Evolutionary conservation across 2,113 vertebrate genomes (phyloP), one percentile per base, ranked within the genome.

Genomic region (Myotis davidii): DNA sequence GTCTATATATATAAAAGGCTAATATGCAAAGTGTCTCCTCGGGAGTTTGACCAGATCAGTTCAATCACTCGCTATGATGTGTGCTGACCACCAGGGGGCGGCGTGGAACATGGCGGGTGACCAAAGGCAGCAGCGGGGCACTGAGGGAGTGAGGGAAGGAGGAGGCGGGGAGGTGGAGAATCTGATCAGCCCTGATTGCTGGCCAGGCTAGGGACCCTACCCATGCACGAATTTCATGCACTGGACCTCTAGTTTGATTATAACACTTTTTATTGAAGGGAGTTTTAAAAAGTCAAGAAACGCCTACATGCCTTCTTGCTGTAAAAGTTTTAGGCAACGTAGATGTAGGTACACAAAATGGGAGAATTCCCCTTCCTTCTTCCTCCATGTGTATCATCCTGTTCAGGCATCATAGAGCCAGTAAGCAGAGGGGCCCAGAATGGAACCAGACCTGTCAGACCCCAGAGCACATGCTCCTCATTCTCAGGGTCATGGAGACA

Each of bases 341-440:
- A 65, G 67, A 27, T 32, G n/a, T 61, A 50, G 64, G 48, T 27
- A 65, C 64, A 64, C 39, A 61, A 54, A 70, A 74, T 27, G 18
- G 70, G 56, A 42, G 12, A 61, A 11, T 20, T 27, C 12, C 21
- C 42, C 17, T 3, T 5, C 13, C 0, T 9, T 9, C 2, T 21
- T 23, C 32, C 0, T 14, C 8, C 9, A 4, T 0, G 0, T 4
- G 29, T 25, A 10, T 65, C 20, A 1, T 17, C 48, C 25, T 48
- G 8, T 21, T 74, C 6, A 54, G 20, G 17, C 1, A 0, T 6
- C 82, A 17, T 9, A 0, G 56, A 25, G 25, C 20, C 18, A 18
- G 39, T 20, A 34, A 20, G 20, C 20, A 37, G 25, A 50, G 59
- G 37, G 54, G 32, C 16, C 48, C 32, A n/a, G 34, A 65, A 37